Base-by-base conservation (phyloP, 2,888 invertebrate species). In the Trachelus troglodyta region DNA sequence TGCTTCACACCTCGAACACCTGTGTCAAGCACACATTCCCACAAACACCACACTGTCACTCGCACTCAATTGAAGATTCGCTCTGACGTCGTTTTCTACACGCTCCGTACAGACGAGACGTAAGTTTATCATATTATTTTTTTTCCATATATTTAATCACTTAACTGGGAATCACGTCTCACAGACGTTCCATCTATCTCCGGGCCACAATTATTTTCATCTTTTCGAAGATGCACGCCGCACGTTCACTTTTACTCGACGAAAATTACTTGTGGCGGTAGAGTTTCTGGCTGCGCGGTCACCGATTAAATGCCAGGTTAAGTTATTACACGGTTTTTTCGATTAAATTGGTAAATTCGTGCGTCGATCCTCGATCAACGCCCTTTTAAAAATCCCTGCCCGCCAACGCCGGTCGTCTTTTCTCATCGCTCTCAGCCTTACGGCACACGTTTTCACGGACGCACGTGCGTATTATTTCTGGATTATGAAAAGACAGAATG, bases 1-100 rank as follows among this genome's bases (percentile, higher is more conserved):
- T 79, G 85, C 82, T 79, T 82, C 40, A 69, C 74, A 34, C 40
- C 31, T 34, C 77, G 77, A 77, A 30, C 74, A 34, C 77, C 71
- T 71, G 71, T 35, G 74, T 74, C 74, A 74, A 74, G 34, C 37
- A 74, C 74, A 74, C 74, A 74, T 74, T 74, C 35, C 37, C 74
- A 74, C 74, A 74, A 34, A 74, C 74, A 74, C 74, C 74, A 74
- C 74, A 74, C 35, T 34, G 74, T 74, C 34, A 34, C 37, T 34
- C 74, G 37, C 74, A 34, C n/a, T 34, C 37, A 6, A 71, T 31
- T 34, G 33, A 37, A 34, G 74, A 74, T 35, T 34, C 37, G 37
- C 74, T 37, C 37, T 34, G 37, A 33, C 74, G 34, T 34, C 74
- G 74, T 35, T 33, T 15, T 15, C 37, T 74, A 30, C 74, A 35